Conservation (phyloP, 2,113 vertebrate species). For the Lichenostomus cassidix region DNA sequence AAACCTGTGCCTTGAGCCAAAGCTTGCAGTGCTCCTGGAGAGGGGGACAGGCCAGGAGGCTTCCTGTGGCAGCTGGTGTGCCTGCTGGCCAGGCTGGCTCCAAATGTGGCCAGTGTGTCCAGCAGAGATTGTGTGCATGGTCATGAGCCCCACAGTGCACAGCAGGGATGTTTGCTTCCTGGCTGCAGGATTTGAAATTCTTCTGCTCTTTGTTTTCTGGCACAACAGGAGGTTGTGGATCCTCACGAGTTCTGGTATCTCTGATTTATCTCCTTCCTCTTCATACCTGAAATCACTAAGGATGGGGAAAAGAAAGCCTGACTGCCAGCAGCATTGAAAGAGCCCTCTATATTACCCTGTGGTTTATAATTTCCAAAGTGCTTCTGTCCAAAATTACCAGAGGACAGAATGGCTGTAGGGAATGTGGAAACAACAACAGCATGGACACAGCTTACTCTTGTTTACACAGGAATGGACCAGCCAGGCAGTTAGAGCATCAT, state of each 20-base stretch:
- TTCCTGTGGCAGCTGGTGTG: neutral
- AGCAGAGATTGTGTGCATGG: neutral
- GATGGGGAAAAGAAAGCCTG: neutral
- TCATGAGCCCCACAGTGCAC: neutral
- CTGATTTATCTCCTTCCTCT: slow-evolving; percentile 9
- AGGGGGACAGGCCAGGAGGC: neutral
- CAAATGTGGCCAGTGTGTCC: neutral
- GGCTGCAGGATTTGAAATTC: neutral
- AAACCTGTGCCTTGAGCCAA: neutral
- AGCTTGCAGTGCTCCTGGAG: neutral
- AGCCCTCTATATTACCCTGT: neutral
- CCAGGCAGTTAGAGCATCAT: neutral
- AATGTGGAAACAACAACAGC: neutral
- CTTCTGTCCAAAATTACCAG: neutral
- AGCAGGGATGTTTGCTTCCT: neutral
- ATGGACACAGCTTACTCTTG: neutral
- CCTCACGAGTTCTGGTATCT: neutral
- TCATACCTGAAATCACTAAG: neutral
- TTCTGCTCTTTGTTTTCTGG: neutral
- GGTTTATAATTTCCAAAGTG: slow-evolving; percentile 21
- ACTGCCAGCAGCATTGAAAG: slow-evolving; percentile 15
- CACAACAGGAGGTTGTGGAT: neutral
- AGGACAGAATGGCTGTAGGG: neutral
- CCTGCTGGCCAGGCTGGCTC: neutral
- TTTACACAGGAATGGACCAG: neutral